Percentiles rank a stretch among this genome's conserved stretches.
Evolutionary conservation across 1,140 invertebrate species (phyloP).

Genomic region (Wiebesia pumilae): DNA sequence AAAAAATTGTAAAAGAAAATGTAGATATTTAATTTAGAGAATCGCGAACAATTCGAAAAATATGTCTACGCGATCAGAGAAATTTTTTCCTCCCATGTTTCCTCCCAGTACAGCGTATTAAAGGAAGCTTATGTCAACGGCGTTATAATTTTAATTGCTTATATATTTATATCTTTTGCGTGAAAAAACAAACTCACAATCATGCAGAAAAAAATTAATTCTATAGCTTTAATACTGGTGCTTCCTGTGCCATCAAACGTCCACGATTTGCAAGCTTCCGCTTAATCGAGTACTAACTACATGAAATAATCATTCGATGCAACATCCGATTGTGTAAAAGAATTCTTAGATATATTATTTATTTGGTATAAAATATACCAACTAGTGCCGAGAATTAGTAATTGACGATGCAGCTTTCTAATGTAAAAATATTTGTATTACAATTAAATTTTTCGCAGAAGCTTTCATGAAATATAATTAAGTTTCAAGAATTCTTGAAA

Average conservation of each 20-base stretch:
- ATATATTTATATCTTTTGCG: slow-evolving; percentile 24
- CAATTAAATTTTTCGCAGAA: too few relatives aligned
- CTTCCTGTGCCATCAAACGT: slow-evolving; percentile 49
- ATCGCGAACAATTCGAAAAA: not conserved
- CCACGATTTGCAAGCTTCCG: slow-evolving; percentile 47
- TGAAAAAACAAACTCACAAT: slow-evolving; percentile 47
- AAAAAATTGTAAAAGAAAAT: slow-evolving; percentile 1
- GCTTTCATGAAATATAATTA: too few relatives aligned
- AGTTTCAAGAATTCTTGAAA: too few relatives aligned
- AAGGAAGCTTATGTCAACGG: slow-evolving; percentile 48
- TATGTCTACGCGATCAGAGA: slow-evolving; percentile 14
- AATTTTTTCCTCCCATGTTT: slow-evolving; percentile 10
- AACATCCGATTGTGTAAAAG: not conserved
- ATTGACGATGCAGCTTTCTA: too few relatives aligned
- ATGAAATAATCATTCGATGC: slow-evolving; percentile 1
- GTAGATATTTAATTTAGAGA: not conserved
- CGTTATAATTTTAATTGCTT: slow-evolving; percentile 30
- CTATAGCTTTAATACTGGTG: slow-evolving; percentile 43
- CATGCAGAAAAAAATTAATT: slow-evolving; percentile 51
- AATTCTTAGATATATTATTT: not conserved
- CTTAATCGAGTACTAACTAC: slow-evolving; percentile 49
- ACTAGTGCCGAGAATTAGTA: too few relatives aligned
- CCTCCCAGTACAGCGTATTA: slow-evolving; percentile 40
- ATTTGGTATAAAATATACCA: too few relatives aligned
- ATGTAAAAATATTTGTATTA: too few relatives aligned